These are phyloP conservation scores for Tympanoctomys barrerae DNA, from an alignment of 2,797 vertebrate genomes.

Conservation along the genomic window DNA sequence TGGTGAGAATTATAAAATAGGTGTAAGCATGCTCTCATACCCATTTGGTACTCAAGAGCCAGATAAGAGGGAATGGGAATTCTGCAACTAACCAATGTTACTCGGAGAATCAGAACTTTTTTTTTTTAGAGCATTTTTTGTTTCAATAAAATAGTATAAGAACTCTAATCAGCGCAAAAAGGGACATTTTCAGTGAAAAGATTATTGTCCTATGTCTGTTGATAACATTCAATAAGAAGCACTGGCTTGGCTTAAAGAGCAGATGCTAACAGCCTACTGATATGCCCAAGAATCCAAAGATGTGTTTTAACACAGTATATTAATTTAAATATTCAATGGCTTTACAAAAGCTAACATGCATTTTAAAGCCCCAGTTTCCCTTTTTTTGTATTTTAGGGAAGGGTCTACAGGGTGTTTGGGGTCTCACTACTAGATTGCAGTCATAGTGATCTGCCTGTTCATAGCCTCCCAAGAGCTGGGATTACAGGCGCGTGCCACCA, in stretches of 20 bases:
- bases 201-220: not conserved
- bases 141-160: not conserved
- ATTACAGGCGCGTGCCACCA: too few species aligned
- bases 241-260: not conserved
- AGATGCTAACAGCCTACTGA: constrained; percentile 31
- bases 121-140: not conserved
- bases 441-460: too few species aligned
- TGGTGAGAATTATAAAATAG: not conserved
- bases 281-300: not conserved
- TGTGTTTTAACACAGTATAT: not conserved
- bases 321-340: constrained; percentile 3
- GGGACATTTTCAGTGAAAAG: not conserved
- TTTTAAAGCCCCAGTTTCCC: constrained; percentile 2
- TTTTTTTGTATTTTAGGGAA: too few species aligned
- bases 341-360: constrained; percentile 9
- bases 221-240: not conserved
- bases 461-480: too few species aligned
- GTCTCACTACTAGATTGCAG: too few species aligned
- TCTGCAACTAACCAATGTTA: not conserved
- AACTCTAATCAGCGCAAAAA: not conserved
- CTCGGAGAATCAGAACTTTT: not conserved
- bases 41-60: not conserved
- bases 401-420: too few species aligned
- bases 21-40: not conserved
- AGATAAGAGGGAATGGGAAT: constrained; percentile 16